Conservation (phyloP, 2,797 vertebrate genomes). For the Austrolebias charrua region DNA sequence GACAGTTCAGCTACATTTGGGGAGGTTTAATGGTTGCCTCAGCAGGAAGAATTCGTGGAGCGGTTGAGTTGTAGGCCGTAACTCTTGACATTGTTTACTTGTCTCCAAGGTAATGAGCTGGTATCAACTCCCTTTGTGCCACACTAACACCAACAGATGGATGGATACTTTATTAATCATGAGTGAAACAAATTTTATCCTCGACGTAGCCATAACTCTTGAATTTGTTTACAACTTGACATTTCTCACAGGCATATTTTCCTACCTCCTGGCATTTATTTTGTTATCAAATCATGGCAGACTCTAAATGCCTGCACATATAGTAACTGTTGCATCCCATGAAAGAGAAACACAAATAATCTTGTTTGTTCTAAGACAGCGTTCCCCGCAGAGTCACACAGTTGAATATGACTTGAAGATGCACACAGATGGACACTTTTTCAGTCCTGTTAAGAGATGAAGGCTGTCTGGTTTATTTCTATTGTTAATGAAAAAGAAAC, state of each 20-base stretch:
- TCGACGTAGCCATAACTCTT: constrained; percentile 33
- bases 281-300: constrained; percentile 18
- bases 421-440: constrained; percentile 8
- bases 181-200: constrained; percentile 19
- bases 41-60: constrained; percentile 45
- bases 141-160: constrained; percentile 14
- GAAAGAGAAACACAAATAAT: constrained; percentile 18
- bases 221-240: constrained; percentile 30
- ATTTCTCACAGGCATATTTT: constrained; percentile 32
- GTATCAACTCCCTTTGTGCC: constrained; percentile 15
- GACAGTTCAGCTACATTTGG: constrained; percentile 27
- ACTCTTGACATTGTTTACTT: constrained; percentile 61
- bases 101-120: constrained; percentile 53
- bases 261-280: constrained; percentile 27
- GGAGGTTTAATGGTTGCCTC: constrained; percentile 32
- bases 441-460: constrained; percentile 5
- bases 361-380: constrained; percentile 13
- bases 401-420: background rate
- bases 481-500: constrained; percentile 21
- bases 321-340: constrained; percentile 36
- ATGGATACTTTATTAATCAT: constrained; percentile 24
- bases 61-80: constrained; percentile 43
- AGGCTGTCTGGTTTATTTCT: constrained; percentile 46
- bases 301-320: constrained; percentile 17
- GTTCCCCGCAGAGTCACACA: constrained; percentile 10